Percentiles rank a stretch among this genome's conserved stretches.
These are phyloP conservation scores for Acanthurus leucopareius DNA, from an alignment of 2,797 vertebrate species.

Conservation along the genomic window DNA sequence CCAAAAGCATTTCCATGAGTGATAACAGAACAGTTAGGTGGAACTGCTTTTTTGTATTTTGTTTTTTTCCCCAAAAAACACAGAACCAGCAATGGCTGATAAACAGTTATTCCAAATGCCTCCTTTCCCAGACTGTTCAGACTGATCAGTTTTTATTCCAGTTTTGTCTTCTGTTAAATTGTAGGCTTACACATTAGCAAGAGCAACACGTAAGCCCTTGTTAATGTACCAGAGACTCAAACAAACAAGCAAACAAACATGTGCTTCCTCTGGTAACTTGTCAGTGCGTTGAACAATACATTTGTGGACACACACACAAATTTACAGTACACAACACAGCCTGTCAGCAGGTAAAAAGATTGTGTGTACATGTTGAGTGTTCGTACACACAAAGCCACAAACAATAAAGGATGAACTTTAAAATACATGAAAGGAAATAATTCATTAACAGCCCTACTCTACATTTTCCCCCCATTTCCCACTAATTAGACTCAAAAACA, in stretches of 20 bases:
- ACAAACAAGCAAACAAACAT: constrained; percentile 60
- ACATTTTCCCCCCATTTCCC: constrained; percentile 59
- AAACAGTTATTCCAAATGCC: constrained; percentile 39
- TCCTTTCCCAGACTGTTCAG: not conserved
- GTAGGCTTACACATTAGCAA: constrained; percentile 44
- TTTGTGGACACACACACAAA: constrained; percentile 2
- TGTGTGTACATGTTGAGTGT: constrained; percentile 13
- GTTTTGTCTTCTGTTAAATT: constrained; percentile 60
- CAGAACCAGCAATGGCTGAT: constrained; percentile 34
- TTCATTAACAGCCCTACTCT: constrained; percentile 79
- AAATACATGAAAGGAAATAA: constrained; percentile 80
- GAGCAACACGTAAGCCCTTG: constrained; percentile 28
- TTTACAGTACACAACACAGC: not conserved
- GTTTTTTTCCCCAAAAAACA: not conserved
- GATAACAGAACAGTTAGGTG: constrained; percentile 24
- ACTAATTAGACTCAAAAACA: constrained; percentile 85
- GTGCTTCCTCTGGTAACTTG: constrained; percentile 31
- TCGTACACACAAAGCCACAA: constrained; percentile 38
- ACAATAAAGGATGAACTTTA: constrained; percentile 65
- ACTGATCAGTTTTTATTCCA: constrained; percentile 30
- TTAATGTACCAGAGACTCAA: constrained; percentile 46
- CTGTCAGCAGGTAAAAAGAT: constrained; percentile 67
- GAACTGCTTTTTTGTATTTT: not conserved
- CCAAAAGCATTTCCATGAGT: constrained; percentile 58
- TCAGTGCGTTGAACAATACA: constrained; percentile 24